Base-by-base conservation (phyloP, 92 coral and sea anemone species). In the Phenganax stokvisi region DNA sequence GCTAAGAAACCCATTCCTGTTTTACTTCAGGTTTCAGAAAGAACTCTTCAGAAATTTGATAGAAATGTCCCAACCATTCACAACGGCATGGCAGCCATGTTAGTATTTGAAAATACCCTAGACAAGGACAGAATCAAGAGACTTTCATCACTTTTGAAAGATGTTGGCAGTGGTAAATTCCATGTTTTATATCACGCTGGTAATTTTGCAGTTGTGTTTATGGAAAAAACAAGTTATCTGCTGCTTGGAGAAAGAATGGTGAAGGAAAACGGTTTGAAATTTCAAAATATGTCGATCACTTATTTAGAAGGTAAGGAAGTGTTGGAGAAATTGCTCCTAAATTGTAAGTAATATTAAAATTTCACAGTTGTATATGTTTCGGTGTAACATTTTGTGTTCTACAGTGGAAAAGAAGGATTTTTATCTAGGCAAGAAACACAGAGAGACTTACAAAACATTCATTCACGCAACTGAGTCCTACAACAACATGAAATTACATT, bases 301-400 rank as follows among this genome's bases (percentile, higher is more conserved):
- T 7, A 11, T 54, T 68, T 79, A 63, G 83, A 79, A 79, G 83
- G 83, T 79, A n/a, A 44, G 73, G 10, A 12, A 54, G 10, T 37
- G 47, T 37, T 37, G 47, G 5, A 5, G 5, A 37, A 5, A 1
- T 37, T 37, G 47, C 5, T 1, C 2, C 47, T 37, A 37, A 37
- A 37, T 1, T 37, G 5, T 2, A 37, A 5, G 5, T 5, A 37
- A 37, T 37, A 37, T 2, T 37, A 37, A 37, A 37, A 37, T 37
- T 37, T 37, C 47, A 37, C 47, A 37, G 5, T 2, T 37, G 47
- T 37, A 37, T 37, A 37, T 37, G 3, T 37, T 37, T 37, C 5
- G 3, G 5, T 37, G 47, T 5, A 37, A 37, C 2, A 37, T 37
- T 37, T 37, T 37, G 5, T 37, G 47, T 5, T 37, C 47, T 37